Base-by-base conservation (phyloP, 2,113 vertebrate genomes). In the Bucco capensis region DNA sequence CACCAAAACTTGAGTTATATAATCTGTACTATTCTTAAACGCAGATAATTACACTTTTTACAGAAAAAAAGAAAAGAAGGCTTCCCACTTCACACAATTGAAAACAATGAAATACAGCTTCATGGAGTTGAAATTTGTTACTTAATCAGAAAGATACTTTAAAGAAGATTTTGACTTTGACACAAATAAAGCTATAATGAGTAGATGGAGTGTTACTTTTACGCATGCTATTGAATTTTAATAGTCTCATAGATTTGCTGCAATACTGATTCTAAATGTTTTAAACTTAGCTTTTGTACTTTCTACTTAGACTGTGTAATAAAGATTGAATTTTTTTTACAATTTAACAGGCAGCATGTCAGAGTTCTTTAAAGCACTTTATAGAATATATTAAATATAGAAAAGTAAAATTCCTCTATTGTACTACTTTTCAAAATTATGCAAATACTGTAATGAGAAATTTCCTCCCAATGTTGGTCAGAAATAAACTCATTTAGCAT, bases 131-230 rank as follows among this genome's bases (percentile, higher is more conserved):
- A 91, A 88, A 94, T 77, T 76, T 57, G 50, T 60, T 89, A 54
- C 40, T 82, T 95, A 90, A 92, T 90, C 94, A 94, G 92, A 95
- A 61, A 86, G 8, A 86, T 7, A 77, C 22, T 92, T 94, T 90
- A 80, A 94, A 96, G 83, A 72, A 96, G 71, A 91, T 90, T 89
- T 88, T 81, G 58, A 79, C 67, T 97, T 92, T 92, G 61, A 91
- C 66, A 74, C 31, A 95, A 90, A 94, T 54, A 65, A 91, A 71
- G 12, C 76, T 82, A 13, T 54, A 89, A 91, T 49, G 66, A 95
- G 93, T 81, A 61, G 10, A 56, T 57, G 35, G 51, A 93, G 65
- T 66, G 49, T 88, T 90, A 84, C 49, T 95, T 90, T 62, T 8
- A 49, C 53, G 66, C 53, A 51, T 12, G 19, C 38, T 47, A 11